Evolutionary conservation across 2,797 vertebrate genomes (phyloP), one percentile per base, ranked within the genome.

Genomic region (Oreochromis mossambicus): DNA sequence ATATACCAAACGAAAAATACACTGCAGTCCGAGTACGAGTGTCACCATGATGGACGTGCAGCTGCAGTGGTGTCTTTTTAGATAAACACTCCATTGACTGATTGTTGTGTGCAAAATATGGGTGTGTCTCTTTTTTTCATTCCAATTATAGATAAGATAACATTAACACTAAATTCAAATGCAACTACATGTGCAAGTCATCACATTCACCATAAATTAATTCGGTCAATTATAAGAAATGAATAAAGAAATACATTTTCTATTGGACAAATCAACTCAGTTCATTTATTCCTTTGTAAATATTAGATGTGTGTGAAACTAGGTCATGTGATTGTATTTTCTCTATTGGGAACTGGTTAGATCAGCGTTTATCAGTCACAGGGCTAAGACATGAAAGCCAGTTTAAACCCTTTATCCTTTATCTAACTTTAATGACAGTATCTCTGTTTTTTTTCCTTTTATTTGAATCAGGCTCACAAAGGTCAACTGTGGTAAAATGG

Each of bases 51-150:
- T 13, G 1, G 9, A 84, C 4, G 2, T 83, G 76, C 15, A 10
- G 48, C 19, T 68, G 36, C 63, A 70, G 24, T 4, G 8, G n/a
- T 48, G 41, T n/a, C 52, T 51, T 21, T 6, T 32, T 77, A 73
- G 85, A 92, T 91, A 94, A 91, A 77, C 24, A 24, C 8, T 6
- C 21, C 4, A 6, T 6, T 81, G 24, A 84, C 81, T 78, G 78
- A 83, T 82, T 78, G 75, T 80, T 84, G 85, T 63, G 86, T 91
- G 15, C 83, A 52, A 85, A 76, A 81, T 38, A 24, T 58, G 54
- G 43, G 79, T 43, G 78, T 7, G 38, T 56, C 21, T 54, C 26
- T 15, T 24, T 50, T 52, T 77, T 63, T 36, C 11, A 34, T 80
- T 61, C 4, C 43, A 7, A 10, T 14, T 9, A 36, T 21, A 81